Evolutionary conservation across 2,888 invertebrate species (phyloP), one percentile per base, ranked within the genome.

Genomic region (Pseudococcus viburni): DNA sequence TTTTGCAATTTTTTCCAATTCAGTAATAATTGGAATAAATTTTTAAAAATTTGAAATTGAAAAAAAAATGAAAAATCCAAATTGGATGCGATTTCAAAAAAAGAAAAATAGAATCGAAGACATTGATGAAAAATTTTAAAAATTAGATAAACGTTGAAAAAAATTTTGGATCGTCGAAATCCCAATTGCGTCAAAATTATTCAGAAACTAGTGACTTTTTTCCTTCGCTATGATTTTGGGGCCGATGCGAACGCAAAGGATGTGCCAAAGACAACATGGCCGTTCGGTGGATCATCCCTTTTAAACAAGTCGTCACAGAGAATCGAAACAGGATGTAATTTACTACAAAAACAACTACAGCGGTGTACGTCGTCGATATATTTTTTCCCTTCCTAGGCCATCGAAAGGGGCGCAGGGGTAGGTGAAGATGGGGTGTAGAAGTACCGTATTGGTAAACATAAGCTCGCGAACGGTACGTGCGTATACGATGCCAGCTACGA

Each of bases 311-410:
- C 77, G 42, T 42, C 77, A n/a, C 42, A 77, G 17, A n/a, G 42
- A 26, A 68, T 68, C 42, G 77, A 77, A 77, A 77, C 77, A 77
- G 42, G 77, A 77, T 77, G 77, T 77, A 77, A 77, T 77, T 77
- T 77, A 77, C 39, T 77, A 42, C n/a, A 26, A 77, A 68, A 77
- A 77, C 77, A 77, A 33, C 55, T 42, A 42, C n/a, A n/a, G 15
- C n/a, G 17, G 4, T n/a, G 15, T n/a, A 51, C 48, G 12, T 12
- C 48, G n/a, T 33, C n/a, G n/a, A 8, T 55, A 55, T 55, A n/a
- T 39, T 42, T 77, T 39, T 42, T 42, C 77, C 77, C 42, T 42
- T 0, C 26, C 11, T 26, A 0, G 22, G 26, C 1, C 8, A 0
- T 11, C 22, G 68, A 68, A 26, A 68, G 9, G 8, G 9, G 1